A percentile compares a stretch with the other conserved stretches of the same genome.
These are phyloP conservation scores for Corbicula japonica DNA, from an alignment of 2,888 invertebrate species.

Conservation along the genomic window DNA sequence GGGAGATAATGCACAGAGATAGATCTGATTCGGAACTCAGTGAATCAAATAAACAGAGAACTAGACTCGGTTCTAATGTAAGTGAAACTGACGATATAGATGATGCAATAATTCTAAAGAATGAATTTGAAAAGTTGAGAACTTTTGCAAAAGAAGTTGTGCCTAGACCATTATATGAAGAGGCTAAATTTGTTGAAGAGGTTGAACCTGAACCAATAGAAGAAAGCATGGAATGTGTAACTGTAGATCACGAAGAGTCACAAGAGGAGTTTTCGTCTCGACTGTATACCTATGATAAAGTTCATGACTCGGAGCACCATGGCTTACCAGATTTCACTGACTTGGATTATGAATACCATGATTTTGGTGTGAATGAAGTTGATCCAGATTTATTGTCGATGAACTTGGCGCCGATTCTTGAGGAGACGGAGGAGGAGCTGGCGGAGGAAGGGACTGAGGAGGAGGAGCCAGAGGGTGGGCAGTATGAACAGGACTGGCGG, in stretches of 20 bases:
- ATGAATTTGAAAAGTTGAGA: conserved; percentile 76
- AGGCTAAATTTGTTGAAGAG: conserved; percentile 69
- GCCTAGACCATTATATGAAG: conserved; percentile 65
- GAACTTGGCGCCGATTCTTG: conserved; percentile 80
- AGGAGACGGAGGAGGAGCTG: conserved; percentile 80
- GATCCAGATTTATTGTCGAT: conserved; percentile 81
- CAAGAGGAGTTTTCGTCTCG: conserved; percentile 71
- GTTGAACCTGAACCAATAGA: conserved; percentile 68
- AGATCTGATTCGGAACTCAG: conserved; percentile 7
- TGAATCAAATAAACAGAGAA: conserved; percentile 1
- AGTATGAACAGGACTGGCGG: conserved; percentile 64
- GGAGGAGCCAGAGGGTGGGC: conserved; percentile 11
- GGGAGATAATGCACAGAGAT: neutral
- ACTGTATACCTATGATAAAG: conserved; percentile 72
- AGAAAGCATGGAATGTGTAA: conserved; percentile 70
- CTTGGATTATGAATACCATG: conserved; percentile 76
- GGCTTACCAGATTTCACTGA: conserved; percentile 76
- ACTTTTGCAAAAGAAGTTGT: conserved; percentile 74
- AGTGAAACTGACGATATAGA: conserved; percentile 45
- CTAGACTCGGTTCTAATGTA: conserved; percentile 24
- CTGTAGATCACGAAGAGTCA: conserved; percentile 70
- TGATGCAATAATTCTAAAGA: conserved; percentile 63
- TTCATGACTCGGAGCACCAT: conserved; percentile 66
- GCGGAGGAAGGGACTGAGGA: conserved; percentile 71
- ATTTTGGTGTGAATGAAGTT: conserved; percentile 76